A percentile compares a stretch with the other conserved stretches of the same genome.
phyloP scores from a whole-genome alignment of 2,888 invertebrate genomes.

The Notodonta dromedarius region DNA sequence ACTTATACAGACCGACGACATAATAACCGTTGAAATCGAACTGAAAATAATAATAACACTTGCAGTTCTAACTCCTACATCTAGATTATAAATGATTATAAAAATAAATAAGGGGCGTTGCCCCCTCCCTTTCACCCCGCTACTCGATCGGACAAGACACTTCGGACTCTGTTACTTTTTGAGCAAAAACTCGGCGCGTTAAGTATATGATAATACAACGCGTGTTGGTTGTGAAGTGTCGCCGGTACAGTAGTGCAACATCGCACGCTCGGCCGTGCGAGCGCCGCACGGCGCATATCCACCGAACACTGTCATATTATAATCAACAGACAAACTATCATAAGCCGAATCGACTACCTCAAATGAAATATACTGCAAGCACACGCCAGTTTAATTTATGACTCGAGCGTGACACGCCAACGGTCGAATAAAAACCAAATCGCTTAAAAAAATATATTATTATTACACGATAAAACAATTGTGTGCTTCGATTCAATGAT shows the following conservation, averaged over 20 bases:
- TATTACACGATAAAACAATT: conserved; percentile 57
- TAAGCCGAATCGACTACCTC: conserved; percentile 57
- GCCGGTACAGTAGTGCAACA: not conserved
- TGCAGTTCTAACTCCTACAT: conserved; percentile 70
- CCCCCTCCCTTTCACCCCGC: conserved; percentile 63
- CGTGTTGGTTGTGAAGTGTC: conserved; percentile 17
- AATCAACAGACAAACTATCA: conserved; percentile 63
- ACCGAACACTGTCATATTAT: conserved; percentile 49
- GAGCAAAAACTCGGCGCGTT: conserved; percentile 55
- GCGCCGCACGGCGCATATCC: conserved; percentile 44
- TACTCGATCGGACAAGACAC: conserved; percentile 49
- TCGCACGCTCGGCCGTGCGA: not conserved
- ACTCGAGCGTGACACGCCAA: conserved; percentile 43
- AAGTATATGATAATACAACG: conserved; percentile 37
- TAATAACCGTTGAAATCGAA: conserved; percentile 45
- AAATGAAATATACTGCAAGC: conserved; percentile 51
- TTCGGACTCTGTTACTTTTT: conserved; percentile 43
- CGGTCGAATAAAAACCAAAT: conserved; percentile 63
- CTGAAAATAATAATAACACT: conserved; percentile 62
- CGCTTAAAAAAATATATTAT: conserved; percentile 61
- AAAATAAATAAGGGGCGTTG: conserved; percentile 79
- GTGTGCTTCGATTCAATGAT: conserved; percentile 37
- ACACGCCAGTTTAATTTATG: conserved; percentile 50
- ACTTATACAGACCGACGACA: conserved; percentile 38
- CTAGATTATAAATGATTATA: conserved; percentile 82